phyloP scores from a whole-genome alignment of 2,888 invertebrate species.

The Phytoseiulus persimilis region DNA sequence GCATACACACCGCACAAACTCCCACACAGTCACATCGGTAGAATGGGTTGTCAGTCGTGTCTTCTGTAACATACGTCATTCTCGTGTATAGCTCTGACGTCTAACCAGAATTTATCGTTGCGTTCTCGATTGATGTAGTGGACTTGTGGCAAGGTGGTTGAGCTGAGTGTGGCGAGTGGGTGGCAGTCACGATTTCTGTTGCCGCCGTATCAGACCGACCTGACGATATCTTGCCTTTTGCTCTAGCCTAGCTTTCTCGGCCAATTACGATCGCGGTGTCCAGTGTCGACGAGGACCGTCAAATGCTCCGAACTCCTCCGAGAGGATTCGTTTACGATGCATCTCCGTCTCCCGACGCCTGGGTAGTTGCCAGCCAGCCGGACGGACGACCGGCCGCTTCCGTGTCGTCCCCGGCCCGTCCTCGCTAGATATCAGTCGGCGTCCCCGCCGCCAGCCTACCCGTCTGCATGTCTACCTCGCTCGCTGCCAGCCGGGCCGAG shows the following conservation, averaged over 20 bases:
- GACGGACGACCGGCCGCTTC: background rate
- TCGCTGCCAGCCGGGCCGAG: background rate
- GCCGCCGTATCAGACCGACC: background rate
- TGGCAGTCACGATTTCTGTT: background rate
- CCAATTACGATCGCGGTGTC: background rate
- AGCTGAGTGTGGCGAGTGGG: constrained; percentile 5
- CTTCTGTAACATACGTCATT: background rate
- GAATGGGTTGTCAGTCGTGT: background rate
- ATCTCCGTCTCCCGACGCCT: background rate
- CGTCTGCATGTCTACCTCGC: background rate
- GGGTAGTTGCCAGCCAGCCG: background rate
- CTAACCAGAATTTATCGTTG: background rate
- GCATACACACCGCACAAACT: background rate
- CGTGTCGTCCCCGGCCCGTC: background rate
- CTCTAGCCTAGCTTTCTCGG: background rate
- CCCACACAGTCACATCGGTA: background rate
- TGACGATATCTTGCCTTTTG: constrained; percentile 5
- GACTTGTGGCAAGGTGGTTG: background rate
- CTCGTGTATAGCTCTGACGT: constrained; percentile 5
- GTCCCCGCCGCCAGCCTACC: background rate
- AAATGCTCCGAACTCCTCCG: background rate
- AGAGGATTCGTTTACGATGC: background rate
- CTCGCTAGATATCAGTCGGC: background rate
- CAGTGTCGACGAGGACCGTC: background rate
- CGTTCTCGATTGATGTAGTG: constrained; percentile 5